phyloP scores from a whole-genome alignment of 2,797 vertebrate species.

The Rousettus madagascariensis region DNA sequence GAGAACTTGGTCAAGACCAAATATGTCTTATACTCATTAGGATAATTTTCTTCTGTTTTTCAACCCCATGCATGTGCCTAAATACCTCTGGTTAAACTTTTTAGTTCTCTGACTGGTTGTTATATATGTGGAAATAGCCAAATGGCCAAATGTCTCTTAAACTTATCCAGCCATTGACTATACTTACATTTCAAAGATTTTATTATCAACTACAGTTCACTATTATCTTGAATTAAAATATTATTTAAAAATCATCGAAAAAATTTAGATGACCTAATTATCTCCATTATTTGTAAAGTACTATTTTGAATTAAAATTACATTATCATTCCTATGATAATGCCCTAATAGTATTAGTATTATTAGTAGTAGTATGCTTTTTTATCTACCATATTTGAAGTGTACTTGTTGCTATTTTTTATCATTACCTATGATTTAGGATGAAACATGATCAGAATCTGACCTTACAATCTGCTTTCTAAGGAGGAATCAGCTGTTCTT shows the following conservation, averaged over 20 bases:
- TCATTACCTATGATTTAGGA: conserved; percentile 46
- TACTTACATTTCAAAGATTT: conserved; percentile 30
- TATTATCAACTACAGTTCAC: not conserved
- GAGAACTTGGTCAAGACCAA: conserved; percentile 12
- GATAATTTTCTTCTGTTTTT: conserved; percentile 31
- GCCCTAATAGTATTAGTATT: not conserved
- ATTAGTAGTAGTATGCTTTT: not conserved
- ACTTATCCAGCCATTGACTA: not conserved
- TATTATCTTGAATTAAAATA: not conserved
- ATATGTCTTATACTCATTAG: not conserved
- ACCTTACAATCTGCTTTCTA: conserved; percentile 27
- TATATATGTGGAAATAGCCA: conserved; percentile 2
- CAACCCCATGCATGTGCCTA: not conserved
- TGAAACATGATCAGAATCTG: conserved; percentile 29
- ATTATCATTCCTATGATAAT: conserved; percentile 5
- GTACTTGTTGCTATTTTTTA: conserved; percentile 25
- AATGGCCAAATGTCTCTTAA: conserved; percentile 10
- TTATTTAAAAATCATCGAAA: conserved; percentile 4
- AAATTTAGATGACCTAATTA: conserved; percentile 10
- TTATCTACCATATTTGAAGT: not conserved
- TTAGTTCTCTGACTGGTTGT: not conserved
- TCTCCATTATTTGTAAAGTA: not conserved
- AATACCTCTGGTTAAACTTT: not conserved
- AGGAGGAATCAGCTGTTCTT: conserved; percentile 48
- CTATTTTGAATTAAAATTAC: not conserved